phyloP scores from a whole-genome alignment of 2,113 vertebrate species.

The Lagopus muta region DNA sequence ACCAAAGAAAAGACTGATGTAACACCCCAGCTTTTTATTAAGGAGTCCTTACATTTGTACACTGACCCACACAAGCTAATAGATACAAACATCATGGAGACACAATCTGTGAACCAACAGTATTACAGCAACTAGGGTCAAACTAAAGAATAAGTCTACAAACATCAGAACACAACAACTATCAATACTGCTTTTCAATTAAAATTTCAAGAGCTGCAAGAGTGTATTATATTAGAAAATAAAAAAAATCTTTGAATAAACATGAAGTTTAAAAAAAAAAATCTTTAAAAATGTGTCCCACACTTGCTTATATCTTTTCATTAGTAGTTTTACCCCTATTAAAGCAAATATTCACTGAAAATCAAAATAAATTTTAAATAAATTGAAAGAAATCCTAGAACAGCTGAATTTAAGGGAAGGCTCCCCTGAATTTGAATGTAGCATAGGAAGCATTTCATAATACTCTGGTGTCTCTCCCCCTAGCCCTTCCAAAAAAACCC shows the following conservation, averaged over 20 bases:
- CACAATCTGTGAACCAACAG: accelerated
- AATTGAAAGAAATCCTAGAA: background rate
- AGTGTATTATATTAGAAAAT: background rate
- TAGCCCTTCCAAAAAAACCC: background rate
- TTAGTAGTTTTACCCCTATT: background rate
- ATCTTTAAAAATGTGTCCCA: background rate
- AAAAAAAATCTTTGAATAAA: background rate
- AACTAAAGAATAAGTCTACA: background rate
- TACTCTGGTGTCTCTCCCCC: background rate
- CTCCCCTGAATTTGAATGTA: background rate
- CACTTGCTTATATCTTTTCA: background rate
- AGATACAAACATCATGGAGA: background rate
- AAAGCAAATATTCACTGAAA: background rate
- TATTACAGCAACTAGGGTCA: background rate
- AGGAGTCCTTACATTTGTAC: background rate
- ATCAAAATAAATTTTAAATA: background rate
- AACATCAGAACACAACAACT: background rate
- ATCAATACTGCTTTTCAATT: background rate
- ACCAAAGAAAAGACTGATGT: background rate
- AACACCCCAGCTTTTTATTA: no score
- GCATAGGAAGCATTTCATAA: background rate
- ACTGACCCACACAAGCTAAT: accelerated
- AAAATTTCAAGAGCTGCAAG: background rate
- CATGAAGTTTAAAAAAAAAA: background rate
- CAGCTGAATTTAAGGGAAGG: background rate